Evolutionary conservation across 2,113 vertebrate genomes (phyloP).

Genomic region (Silurus asotus): DNA sequence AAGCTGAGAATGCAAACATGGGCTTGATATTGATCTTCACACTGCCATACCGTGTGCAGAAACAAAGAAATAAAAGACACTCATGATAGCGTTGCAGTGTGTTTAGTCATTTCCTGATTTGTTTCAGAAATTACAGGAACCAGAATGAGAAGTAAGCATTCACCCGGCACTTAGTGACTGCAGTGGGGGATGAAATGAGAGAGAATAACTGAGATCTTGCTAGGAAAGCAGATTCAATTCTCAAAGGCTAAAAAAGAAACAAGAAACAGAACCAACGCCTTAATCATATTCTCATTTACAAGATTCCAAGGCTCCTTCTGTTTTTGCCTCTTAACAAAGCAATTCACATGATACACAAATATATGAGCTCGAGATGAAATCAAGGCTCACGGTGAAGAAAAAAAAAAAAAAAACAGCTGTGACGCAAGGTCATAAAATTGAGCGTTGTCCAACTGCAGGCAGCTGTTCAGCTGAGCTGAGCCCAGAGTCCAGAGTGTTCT

Average conservation of each 20-base stretch:
- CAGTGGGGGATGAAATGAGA: background rate
- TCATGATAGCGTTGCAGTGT: constrained; percentile 1
- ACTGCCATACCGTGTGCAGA: background rate
- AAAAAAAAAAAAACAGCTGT: constrained; percentile 44
- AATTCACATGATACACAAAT: background rate
- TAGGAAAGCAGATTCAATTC: background rate
- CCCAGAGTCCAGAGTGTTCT: constrained; percentile 27
- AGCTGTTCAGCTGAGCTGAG: constrained; percentile 20
- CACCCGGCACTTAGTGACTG: constrained; percentile 2
- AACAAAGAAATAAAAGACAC: constrained; percentile 16
- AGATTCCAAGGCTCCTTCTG: background rate
- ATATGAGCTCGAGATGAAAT: constrained; percentile 4
- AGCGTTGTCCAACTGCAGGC: constrained; percentile 52
- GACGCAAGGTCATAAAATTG: constrained; percentile 65
- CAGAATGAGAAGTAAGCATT: background rate
- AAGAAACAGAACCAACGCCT: background rate
- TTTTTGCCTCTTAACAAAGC: background rate
- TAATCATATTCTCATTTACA: constrained; percentile 19
- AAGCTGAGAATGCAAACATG: constrained; percentile 2
- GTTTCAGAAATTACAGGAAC: background rate
- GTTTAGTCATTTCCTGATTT: constrained; percentile 4
- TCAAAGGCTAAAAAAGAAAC: background rate
- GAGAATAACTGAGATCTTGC: background rate
- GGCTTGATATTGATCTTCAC: constrained; percentile 4
- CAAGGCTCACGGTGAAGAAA: constrained; percentile 17